phyloP scores from a whole-genome alignment of 2,113 vertebrate species.

The Sula dactylatra region DNA sequence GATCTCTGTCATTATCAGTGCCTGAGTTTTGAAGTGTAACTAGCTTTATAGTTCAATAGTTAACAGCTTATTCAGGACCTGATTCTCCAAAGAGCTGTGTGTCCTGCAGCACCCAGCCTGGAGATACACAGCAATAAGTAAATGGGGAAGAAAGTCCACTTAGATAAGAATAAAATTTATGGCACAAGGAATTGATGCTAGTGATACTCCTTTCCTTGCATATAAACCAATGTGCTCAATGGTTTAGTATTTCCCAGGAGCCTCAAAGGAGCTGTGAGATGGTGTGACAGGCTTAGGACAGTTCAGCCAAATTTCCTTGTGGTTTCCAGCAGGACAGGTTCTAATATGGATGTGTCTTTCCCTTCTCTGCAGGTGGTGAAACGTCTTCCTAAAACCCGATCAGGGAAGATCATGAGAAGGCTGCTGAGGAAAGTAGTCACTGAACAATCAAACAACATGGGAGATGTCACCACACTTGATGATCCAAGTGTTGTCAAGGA shows the following conservation, averaged over 20 bases:
- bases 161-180: not conserved
- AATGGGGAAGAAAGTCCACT: not conserved
- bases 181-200: not conserved
- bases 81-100: not conserved
- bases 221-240: not conserved
- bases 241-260: not conserved
- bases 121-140: not conserved
- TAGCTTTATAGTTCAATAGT: not conserved
- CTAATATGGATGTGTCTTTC: not conserved
- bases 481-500: conserved; percentile 84
- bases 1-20: not conserved
- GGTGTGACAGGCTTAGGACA: not conserved
- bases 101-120: not conserved
- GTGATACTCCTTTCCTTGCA: not conserved
- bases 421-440: conserved; percentile 83
- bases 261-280: not conserved
- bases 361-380: conserved; percentile 81
- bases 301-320: not conserved
- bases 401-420: conserved; percentile 92
- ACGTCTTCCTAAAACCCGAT: conserved; percentile 91
- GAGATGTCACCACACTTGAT: conserved; percentile 88
- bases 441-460: conserved; percentile 70
- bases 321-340: not conserved
- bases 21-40: not conserved
- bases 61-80: not conserved